These are phyloP conservation scores for Phyllotreta striolata DNA, from an alignment of 2,888 invertebrate species.

Conservation along the genomic window DNA sequence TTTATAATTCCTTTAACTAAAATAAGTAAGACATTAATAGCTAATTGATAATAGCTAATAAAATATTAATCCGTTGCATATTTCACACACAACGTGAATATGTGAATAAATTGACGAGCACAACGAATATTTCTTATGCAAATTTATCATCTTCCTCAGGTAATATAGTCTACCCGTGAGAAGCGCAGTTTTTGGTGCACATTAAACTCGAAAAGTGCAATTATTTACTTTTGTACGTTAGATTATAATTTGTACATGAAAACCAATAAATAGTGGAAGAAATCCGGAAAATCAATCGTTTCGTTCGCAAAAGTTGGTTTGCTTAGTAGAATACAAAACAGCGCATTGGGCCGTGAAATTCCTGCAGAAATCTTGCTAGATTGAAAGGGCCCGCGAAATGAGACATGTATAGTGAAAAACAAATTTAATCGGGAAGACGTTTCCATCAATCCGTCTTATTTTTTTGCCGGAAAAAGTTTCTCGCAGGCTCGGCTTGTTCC, in stretches of 20 bases:
- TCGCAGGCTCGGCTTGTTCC: slow-evolving; percentile 37
- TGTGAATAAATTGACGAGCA: too few relatives aligned
- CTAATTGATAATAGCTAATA: too few relatives aligned
- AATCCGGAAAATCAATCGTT: slow-evolving; percentile 9
- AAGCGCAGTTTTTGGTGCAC: not conserved
- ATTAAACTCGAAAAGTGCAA: not conserved
- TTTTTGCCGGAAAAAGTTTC: slow-evolving; percentile 46
- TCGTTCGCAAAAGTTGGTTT: slow-evolving; percentile 10
- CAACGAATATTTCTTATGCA: too few relatives aligned
- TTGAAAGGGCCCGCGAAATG: slow-evolving; percentile 46
- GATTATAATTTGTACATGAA: not conserved
- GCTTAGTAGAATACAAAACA: slow-evolving; percentile 7
- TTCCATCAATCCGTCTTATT: slow-evolving; percentile 62
- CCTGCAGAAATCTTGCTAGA: slow-evolving; percentile 29
- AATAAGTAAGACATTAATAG: too few relatives aligned
- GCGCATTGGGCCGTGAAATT: slow-evolving; percentile 11
- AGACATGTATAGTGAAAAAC: slow-evolving; percentile 60
- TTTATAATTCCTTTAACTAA: too few relatives aligned
- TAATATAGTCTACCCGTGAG: too few relatives aligned
- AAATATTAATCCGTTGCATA: too few relatives aligned
- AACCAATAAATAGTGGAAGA: not conserved
- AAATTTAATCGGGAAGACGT: slow-evolving; percentile 62
- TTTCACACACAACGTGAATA: too few relatives aligned
- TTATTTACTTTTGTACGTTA: not conserved
- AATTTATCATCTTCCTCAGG: too few relatives aligned